Percentiles rank a stretch among this genome's conserved stretches.
phyloP scores from a whole-genome alignment of 2,888 invertebrate species.

The Norana najaformis region DNA sequence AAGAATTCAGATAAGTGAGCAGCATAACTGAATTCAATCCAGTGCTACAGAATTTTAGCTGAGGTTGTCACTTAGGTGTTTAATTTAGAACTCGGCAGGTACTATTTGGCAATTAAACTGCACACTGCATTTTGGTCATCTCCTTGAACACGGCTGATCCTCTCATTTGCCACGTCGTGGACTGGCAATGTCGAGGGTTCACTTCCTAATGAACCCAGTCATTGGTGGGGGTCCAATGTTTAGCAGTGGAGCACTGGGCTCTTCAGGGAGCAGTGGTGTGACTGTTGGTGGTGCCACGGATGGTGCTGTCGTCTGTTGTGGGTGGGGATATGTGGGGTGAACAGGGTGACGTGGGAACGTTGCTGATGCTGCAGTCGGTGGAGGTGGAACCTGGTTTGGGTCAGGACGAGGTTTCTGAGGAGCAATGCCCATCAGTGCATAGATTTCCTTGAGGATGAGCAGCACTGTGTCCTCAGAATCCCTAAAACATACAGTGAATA shows the following conservation, averaged over 20 bases:
- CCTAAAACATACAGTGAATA: neutral
- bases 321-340: neutral
- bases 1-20: neutral
- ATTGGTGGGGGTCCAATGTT: conserved; percentile 15
- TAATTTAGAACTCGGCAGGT: neutral
- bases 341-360: conserved; percentile 18
- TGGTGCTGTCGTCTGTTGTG: neutral
- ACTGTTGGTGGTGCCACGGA: neutral
- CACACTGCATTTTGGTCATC: neutral
- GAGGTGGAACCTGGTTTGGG: neutral
- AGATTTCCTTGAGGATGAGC: conserved; percentile 87
- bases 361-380: neutral
- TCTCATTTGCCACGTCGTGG: neutral
- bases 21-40: neutral
- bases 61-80: neutral
- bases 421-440: conserved; percentile 73
- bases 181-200: conserved; percentile 1
- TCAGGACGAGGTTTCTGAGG: conserved; percentile 14
- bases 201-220: conserved; percentile 1
- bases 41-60: neutral
- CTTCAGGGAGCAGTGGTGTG: neutral
- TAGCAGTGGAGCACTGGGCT: neutral
- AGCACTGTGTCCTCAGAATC: conserved; percentile 88
- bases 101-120: neutral
- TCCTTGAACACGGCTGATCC: neutral